Evolutionary conservation across 35 echinoderm and acorn worm species (phyloP).

Genomic region (Stichopus chloronotus): DNA sequence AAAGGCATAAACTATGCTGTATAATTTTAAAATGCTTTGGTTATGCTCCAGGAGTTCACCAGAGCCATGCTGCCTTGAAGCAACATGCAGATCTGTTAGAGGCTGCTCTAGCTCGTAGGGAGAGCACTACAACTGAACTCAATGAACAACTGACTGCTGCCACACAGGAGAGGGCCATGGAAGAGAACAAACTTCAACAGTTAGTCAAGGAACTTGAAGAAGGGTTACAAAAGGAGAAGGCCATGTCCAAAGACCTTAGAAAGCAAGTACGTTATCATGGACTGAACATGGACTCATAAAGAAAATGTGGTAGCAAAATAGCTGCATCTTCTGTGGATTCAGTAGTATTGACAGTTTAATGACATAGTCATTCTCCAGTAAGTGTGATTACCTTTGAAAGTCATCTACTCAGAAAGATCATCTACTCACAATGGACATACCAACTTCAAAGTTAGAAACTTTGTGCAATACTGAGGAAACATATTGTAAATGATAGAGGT

Average conservation of each 20-base stretch:
- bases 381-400: too few relatives aligned
- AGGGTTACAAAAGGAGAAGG: conserved; percentile 74
- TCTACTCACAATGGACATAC: too few relatives aligned
- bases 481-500: too few relatives aligned
- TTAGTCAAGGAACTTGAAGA: conserved; percentile 64
- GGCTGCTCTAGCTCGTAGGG: conserved; percentile 79
- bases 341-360: too few relatives aligned
- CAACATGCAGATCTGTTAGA: conserved; percentile 86
- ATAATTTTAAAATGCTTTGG: background rate
- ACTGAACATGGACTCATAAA: background rate
- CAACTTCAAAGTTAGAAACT: too few relatives aligned
- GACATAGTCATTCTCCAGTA: too few relatives aligned
- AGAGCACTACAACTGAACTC: conserved; percentile 79
- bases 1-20: background rate
- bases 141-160: conserved; percentile 67
- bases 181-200: conserved; percentile 67
- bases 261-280: conserved; percentile 72
- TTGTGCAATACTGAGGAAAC: too few relatives aligned
- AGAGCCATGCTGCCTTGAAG: conserved; percentile 92
- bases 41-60: conserved; percentile 75
- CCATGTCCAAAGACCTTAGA: conserved; percentile 64
- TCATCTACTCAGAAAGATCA: too few relatives aligned
- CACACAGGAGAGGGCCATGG: conserved; percentile 76
- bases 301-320: background rate
- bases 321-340: background rate